Conservation (phyloP, 2,888 invertebrate genomes). For the Abrostola tripartita region DNA sequence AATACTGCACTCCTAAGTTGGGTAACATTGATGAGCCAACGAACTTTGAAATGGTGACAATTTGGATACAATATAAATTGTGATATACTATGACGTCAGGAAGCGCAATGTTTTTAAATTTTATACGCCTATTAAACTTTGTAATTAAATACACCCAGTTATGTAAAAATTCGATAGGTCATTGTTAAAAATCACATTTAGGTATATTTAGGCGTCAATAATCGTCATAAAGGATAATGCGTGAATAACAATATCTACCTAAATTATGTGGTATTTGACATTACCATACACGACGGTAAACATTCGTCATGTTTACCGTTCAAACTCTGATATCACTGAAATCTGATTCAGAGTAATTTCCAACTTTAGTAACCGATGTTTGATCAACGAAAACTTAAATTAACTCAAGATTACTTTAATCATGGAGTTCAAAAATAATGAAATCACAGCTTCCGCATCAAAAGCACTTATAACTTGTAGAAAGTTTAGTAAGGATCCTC, state of each 20-base stretch:
- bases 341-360: no score
- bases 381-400: constrained; percentile 8
- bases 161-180: constrained; percentile 25
- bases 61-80: constrained; percentile 14
- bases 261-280: no score
- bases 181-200: constrained; percentile 8
- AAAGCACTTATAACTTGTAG: constrained; percentile 27
- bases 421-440: constrained; percentile 19
- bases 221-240: no score
- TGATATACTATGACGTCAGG: constrained; percentile 18
- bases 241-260: no score
- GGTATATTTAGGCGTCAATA: constrained; percentile 1
- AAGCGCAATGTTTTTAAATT: constrained; percentile 4
- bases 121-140: constrained; percentile 20
- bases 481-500: constrained; percentile 15
- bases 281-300: no score
- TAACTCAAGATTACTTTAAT: constrained; percentile 19
- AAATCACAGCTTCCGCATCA: constrained; percentile 8
- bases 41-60: constrained; percentile 40
- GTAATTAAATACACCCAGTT: constrained; percentile 33
- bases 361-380: not conserved
- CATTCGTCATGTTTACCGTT: not conserved
- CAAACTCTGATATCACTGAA: constrained; percentile 3
- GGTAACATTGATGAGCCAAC: constrained; percentile 20
- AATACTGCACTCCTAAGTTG: constrained; percentile 19